Percentiles rank a stretch among this genome's conserved stretches.
These are phyloP conservation scores for Stercorarius parasiticus DNA, from an alignment of 2,113 vertebrate genomes.

Conservation along the genomic window DNA sequence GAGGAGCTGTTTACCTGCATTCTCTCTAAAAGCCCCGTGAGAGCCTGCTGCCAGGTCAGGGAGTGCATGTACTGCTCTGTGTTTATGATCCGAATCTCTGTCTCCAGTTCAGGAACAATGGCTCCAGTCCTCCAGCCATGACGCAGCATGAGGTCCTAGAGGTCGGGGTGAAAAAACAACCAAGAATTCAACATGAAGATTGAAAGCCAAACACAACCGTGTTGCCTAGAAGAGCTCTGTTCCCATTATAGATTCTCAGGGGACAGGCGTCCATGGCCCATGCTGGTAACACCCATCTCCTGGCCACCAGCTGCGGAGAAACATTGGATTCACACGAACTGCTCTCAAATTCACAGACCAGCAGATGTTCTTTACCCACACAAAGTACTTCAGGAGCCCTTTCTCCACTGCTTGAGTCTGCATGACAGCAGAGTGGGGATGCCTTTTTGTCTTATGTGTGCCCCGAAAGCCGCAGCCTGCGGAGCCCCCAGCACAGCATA, in stretches of 20 bases:
- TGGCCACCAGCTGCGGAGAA: neutral
- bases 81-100: conserved; percentile 82
- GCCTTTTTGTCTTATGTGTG: fast-evolving
- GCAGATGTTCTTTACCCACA: neutral
- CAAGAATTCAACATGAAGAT: neutral
- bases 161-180: neutral
- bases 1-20: conserved; percentile 75
- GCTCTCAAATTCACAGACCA: neutral
- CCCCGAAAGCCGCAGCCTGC: neutral
- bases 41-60: conserved; percentile 83
- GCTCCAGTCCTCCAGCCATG: conserved; percentile 83
- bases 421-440: neutral
- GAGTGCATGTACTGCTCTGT: conserved; percentile 84
- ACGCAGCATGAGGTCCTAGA: conserved; percentile 81
- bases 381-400: neutral
- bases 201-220: neutral
- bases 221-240: neutral
- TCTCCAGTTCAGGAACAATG: conserved; percentile 82
- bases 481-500: neutral
- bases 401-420: neutral
- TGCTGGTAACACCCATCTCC: neutral
- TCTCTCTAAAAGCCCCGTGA: conserved; percentile 80
- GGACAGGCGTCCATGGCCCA: neutral
- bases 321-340: neutral
- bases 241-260: neutral